A percentile compares a stretch with the other conserved stretches of the same genome.
phyloP scores from a whole-genome alignment of 2,113 vertebrate species.

The Hipposideros armiger region DNA sequence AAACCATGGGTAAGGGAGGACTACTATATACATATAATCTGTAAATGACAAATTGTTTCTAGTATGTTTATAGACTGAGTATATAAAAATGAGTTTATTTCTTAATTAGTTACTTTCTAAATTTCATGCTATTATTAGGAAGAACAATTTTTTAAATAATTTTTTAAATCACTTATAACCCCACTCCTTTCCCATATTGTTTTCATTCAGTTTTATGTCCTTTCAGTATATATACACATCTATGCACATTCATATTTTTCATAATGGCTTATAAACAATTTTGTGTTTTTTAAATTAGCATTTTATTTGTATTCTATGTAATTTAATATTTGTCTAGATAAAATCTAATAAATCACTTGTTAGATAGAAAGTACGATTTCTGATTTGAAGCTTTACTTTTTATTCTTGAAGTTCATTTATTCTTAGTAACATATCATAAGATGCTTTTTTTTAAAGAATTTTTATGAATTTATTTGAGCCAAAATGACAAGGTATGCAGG shows the following conservation, averaged over 20 bases:
- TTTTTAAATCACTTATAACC: not conserved
- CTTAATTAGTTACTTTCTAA: not conserved
- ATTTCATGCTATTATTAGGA: not conserved
- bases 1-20: no score
- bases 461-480: not conserved
- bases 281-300: not conserved
- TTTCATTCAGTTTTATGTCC: slow-evolving; percentile 10
- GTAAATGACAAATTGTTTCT: not conserved
- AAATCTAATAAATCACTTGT: not conserved
- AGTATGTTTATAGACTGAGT: not conserved
- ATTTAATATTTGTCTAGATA: slow-evolving; percentile 6
- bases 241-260: not conserved
- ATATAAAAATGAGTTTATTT: slow-evolving; percentile 3
- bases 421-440: not conserved
- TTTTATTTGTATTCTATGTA: slow-evolving; percentile 25
- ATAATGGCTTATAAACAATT: not conserved
- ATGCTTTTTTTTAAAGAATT: not conserved
- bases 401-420: slow-evolving; percentile 1
- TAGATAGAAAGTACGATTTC: not conserved
- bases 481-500: not conserved
- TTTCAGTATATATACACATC: not conserved
- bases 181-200: not conserved
- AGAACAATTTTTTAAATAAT: not conserved
- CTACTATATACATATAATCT: not conserved
- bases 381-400: slow-evolving; percentile 47